Evolutionary conservation across 2,888 invertebrate genomes (phyloP), one percentile per base, ranked within the genome.

Genomic region (Thereva unica): DNA sequence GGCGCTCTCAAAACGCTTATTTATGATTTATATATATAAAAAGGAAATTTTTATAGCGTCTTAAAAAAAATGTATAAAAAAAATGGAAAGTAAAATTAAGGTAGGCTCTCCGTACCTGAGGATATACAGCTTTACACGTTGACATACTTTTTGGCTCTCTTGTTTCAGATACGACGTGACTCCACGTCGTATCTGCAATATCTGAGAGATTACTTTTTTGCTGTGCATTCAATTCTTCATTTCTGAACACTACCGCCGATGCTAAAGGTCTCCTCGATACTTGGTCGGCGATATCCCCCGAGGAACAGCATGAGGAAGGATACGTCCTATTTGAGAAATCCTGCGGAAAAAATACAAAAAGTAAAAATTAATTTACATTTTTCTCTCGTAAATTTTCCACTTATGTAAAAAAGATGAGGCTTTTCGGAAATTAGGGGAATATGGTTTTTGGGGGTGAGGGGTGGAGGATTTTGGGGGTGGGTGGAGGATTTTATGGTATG

Each of bases 301-400:
- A 68, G 44, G 71, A 71, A 65, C 73, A 73, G 67, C 72, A 72
- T 45, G 73, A 73, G 37, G 69, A 63, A 52, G 72, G 72, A 72
- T 72, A 73, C 64, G 73, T 69, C 67, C 72, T 70, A 68, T 73
- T 73, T 67, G 70, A 55, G 67, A 70, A 72, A 66, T 72, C 73
- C 70, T 71, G 45, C 10, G 45, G 10, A 44, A 8, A 64, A 54
- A 9, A 54, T 34, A 44, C 6, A 45, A 3, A 45, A 37, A 59
- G 12, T 44, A 64, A 55, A 41, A 64, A 55, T 55, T 52, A 63
- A 63, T 53, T 52, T 63, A 34, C 52, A 52, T 42, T 9, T n/a
- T 6, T n/a, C 10, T 23, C 23, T 23, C 23, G 23, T 9, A 44
- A 44, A 5, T 9, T 8, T 44, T n/a, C 10, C 4, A 44, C 44